Base-by-base conservation (phyloP, 2,888 invertebrate species). In the Xanthia togata region DNA sequence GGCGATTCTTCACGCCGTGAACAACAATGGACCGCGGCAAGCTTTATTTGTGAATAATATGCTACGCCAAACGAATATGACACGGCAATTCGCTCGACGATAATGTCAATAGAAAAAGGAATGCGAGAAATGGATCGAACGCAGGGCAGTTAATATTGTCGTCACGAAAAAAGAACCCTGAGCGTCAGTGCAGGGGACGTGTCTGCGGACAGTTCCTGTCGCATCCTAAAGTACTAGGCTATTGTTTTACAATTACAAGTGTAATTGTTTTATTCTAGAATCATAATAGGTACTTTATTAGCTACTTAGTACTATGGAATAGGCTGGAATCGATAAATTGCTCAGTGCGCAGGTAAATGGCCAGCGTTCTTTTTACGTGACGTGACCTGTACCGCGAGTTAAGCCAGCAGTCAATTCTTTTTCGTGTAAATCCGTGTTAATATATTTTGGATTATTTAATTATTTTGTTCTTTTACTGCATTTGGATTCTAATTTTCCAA, bases 11-110 rank as follows among this genome's bases (percentile, higher is more conserved):
- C 89, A 92, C 94, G 93, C 84, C 77, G 81, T 79, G 64, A 87
- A 84, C 88, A 94, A 95, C 95, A 95, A 95, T 95, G 89, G 93
- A 83, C 77, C 79, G 92, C 94, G 94, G 94, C 93, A 88, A 90
- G 91, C 92, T 95, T 94, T 95, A 95, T 96, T 95, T 95, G 95
- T 95, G 93, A 93, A 92, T 93, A 94, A 95, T 94, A 92, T 92
- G 94, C 93, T 92, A 94, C 93, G 94, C 92, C 91, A 91, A 92
- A 93, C 92, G 91, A 92, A 93, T 92, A 91, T 93, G 94, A 93
- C 92, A 94, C 93, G 94, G 92, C 92, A 93, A 94, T 94, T 90
- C 92, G 89, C 89, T 90, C 90, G 88, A 89, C 93, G 92, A 94
- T 92, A 88, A 82, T 83, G 76, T 81, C 80, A 78, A 82, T 84